Conservation (phyloP, 1,140 invertebrate species). For the Atta cephalotes region DNA sequence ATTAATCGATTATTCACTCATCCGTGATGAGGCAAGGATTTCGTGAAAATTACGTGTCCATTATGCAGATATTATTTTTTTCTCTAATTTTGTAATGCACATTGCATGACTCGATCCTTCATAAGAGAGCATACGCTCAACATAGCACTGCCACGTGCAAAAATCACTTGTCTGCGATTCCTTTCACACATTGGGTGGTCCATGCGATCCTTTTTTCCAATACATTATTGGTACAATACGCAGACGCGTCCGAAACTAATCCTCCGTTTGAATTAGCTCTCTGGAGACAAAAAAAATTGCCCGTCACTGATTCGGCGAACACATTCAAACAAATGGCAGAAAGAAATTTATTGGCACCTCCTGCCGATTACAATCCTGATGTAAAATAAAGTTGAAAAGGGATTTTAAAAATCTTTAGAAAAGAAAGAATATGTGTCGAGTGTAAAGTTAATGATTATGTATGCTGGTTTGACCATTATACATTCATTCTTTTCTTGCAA, state of each 20-base stretch:
- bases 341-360: constrained; percentile 26
- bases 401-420: neutral
- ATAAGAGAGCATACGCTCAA: neutral
- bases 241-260: constrained; percentile 60
- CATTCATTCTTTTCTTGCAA: no score
- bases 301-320: constrained; percentile 45
- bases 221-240: constrained; percentile 64
- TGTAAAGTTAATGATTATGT: neutral
- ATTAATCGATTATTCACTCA: constrained; percentile 28
- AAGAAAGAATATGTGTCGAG: neutral
- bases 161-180: constrained; percentile 57
- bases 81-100: neutral
- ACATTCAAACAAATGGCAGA: constrained; percentile 66
- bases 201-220: constrained; percentile 42
- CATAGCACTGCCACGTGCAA: constrained; percentile 54
- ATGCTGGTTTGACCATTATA: no score
- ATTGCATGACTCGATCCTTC: neutral
- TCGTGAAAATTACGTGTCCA: constrained; percentile 29
- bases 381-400: constrained; percentile 39
- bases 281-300: constrained; percentile 74
- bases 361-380: constrained; percentile 17
- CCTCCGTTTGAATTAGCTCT: constrained; percentile 62
- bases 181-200: constrained; percentile 69
- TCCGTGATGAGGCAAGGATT: constrained; percentile 5
- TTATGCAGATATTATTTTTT: neutral